phyloP scores from a whole-genome alignment of 2,797 vertebrate species.

The Hoplostethus atlanticus region DNA sequence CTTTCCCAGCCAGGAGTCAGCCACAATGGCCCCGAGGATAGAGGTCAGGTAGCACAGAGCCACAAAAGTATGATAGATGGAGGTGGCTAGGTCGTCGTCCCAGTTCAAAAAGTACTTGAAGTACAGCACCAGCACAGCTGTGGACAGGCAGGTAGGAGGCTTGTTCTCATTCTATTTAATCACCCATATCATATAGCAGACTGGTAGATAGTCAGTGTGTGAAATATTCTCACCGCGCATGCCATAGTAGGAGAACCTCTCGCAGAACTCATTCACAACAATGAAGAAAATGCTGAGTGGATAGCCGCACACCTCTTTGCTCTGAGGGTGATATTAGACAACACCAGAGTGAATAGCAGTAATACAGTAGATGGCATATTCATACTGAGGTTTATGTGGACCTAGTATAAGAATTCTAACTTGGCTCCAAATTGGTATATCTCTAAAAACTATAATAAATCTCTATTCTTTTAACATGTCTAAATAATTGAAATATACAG shows the following conservation, averaged over 20 bases:
- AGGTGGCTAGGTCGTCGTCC: constrained; percentile 89
- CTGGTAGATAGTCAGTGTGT: background rate
- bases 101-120: constrained; percentile 91
- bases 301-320: constrained; percentile 82
- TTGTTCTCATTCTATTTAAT: constrained; percentile 7
- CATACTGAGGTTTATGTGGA: background rate
- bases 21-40: constrained; percentile 92
- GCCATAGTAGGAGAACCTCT: constrained; percentile 98
- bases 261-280: constrained; percentile 95
- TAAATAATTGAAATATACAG: no score
- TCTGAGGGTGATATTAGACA: constrained; percentile 58
- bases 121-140: constrained; percentile 94
- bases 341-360: background rate
- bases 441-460: no score
- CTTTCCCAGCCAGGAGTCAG: constrained; percentile 97
- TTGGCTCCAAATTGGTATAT: no score
- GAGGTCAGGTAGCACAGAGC: constrained; percentile 95
- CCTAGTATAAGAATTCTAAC: background rate
- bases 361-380: background rate
- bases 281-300: constrained; percentile 97
- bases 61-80: constrained; percentile 93
- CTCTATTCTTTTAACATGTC: no score
- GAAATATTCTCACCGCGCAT: constrained; percentile 89
- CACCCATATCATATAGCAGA: no score
- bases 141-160: constrained; percentile 5